Conservation (phyloP, 2,797 vertebrate species). For the Cuniculus paca region DNA sequence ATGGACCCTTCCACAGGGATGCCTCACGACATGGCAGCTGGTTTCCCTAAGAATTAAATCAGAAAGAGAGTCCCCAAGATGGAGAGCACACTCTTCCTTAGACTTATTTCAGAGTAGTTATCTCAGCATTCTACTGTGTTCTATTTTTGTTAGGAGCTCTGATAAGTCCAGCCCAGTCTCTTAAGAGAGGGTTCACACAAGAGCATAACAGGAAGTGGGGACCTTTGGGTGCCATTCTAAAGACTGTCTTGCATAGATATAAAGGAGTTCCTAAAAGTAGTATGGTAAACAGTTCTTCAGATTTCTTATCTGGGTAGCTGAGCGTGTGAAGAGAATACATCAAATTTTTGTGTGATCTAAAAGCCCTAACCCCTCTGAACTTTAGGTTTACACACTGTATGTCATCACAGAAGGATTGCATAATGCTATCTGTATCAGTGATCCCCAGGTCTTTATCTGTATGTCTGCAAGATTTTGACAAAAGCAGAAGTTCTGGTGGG, state of each 20-base stretch:
- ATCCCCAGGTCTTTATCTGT: background rate
- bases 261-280: background rate
- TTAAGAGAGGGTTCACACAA: background rate
- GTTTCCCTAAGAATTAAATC: background rate
- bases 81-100: background rate
- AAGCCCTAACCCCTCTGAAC: background rate
- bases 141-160: background rate
- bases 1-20: background rate
- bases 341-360: background rate
- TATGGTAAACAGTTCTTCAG: background rate
- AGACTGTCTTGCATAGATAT: background rate
- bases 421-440: background rate
- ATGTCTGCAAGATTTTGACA: background rate
- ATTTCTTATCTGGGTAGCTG: background rate
- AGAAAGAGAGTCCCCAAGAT: background rate
- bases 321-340: background rate
- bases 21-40: background rate
- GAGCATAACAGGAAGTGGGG: background rate
- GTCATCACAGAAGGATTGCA: background rate
- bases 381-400: background rate
- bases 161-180: background rate
- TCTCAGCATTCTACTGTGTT: background rate
- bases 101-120: background rate
- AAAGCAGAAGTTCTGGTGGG: background rate
- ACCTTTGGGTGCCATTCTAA: background rate